Conservation (phyloP, 2,888 invertebrate species). For the Stomorhina lunata region DNA sequence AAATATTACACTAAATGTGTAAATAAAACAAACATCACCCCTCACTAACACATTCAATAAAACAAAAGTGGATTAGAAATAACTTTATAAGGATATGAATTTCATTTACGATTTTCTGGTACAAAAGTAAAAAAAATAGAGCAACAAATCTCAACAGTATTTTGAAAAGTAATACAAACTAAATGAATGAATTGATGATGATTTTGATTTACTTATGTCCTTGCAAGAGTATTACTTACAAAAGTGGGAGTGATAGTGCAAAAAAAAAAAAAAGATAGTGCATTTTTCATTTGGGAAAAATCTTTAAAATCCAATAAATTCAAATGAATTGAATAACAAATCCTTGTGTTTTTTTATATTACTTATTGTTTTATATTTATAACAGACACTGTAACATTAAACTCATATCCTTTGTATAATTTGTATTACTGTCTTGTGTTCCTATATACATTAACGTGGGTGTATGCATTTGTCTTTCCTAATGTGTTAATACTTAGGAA, state of each 20-base stretch:
- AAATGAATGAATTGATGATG: conserved; percentile 62
- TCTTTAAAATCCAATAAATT: conserved; percentile 51
- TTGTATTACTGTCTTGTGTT: not conserved
- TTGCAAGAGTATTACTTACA: not conserved
- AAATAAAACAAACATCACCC: not conserved
- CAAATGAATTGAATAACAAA: conserved; percentile 44
- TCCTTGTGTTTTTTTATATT: no score
- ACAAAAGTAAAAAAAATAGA: not conserved
- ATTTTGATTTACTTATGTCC: conserved; percentile 45
- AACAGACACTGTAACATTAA: not conserved
- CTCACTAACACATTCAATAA: not conserved
- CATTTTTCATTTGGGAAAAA: not conserved
- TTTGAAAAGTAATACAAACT: not conserved
- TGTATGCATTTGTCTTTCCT: not conserved
- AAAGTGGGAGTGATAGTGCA: not conserved
- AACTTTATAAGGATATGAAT: conserved; percentile 29
- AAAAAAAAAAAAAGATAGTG: not conserved
- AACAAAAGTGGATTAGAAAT: conserved; percentile 45
- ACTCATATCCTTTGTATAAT: not conserved
- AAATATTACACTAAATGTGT: no score
- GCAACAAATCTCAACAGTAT: conserved; percentile 2
- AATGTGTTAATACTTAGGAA: conserved; percentile 31
- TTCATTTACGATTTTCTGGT: not conserved
- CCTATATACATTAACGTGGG: not conserved
- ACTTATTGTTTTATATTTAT: no score